Evolutionary conservation across 2,888 invertebrate genomes (phyloP).

Genomic region (Antheraea yamamai): DNA sequence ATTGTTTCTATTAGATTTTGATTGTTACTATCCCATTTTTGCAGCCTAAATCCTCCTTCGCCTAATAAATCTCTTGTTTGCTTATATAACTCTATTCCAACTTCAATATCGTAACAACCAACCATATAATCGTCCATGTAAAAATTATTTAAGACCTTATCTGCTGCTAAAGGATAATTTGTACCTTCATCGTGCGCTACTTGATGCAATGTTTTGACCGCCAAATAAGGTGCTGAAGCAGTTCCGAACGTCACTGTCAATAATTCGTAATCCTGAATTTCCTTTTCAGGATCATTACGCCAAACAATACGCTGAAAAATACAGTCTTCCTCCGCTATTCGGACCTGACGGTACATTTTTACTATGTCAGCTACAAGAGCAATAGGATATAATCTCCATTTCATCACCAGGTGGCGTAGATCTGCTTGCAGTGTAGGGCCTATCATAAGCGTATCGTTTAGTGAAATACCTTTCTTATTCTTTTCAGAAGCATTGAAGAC

Average conservation of each 20-base stretch:
- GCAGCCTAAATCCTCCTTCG: too few relatives aligned
- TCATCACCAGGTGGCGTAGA: constrained; percentile 18
- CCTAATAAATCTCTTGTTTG: too few relatives aligned
- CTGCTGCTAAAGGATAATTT: constrained; percentile 16
- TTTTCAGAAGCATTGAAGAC: constrained; percentile 20
- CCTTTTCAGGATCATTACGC: constrained; percentile 17
- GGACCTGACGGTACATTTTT: constrained; percentile 40
- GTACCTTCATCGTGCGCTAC: constrained; percentile 28
- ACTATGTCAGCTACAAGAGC: constrained; percentile 32
- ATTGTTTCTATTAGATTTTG: too few relatives aligned
- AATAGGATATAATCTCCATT: constrained; percentile 23
- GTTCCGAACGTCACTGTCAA: constrained; percentile 30
- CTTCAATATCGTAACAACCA: too few relatives aligned
- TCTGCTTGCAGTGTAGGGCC: constrained; percentile 23
- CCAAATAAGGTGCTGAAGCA: constrained; percentile 28
- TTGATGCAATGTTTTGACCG: constrained; percentile 27
- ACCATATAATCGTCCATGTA: constrained; percentile 30
- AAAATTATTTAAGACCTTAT: constrained; percentile 22
- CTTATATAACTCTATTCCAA: too few relatives aligned
- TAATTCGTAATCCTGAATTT: constrained; percentile 23
- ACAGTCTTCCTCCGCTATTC: constrained; percentile 28
- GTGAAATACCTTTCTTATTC: constrained; percentile 14
- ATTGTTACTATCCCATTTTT: too few relatives aligned
- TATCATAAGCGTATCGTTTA: constrained; percentile 24
- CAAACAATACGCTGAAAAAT: constrained; percentile 28